Percentiles rank a stretch among this genome's conserved stretches.
phyloP scores from a whole-genome alignment of 2,797 vertebrate genomes.

The Siniperca scherzeri region DNA sequence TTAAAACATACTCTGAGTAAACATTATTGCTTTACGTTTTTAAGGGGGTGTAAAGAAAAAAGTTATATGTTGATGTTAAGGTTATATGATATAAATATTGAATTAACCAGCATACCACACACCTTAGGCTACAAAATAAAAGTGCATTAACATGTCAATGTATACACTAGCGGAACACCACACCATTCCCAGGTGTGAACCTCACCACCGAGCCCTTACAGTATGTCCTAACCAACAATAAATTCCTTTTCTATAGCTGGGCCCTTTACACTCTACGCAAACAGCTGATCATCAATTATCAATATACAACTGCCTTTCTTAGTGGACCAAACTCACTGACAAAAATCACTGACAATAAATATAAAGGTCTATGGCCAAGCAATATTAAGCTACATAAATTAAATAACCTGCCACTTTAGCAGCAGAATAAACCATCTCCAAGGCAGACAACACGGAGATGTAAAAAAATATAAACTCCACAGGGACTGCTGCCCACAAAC shows the following conservation, averaged over 20 bases:
- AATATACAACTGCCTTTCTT: background rate
- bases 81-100: background rate
- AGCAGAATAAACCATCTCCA: background rate
- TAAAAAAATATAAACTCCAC: background rate
- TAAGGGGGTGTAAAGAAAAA: no score
- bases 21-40: no score
- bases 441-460: background rate
- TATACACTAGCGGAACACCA: background rate
- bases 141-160: background rate
- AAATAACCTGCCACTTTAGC: background rate
- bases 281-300: background rate
- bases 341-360: background rate
- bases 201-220: background rate
- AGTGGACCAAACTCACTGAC: background rate
- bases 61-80: background rate
- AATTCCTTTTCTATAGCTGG: background rate
- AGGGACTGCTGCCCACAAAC: background rate
- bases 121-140: background rate
- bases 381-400: background rate
- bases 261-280: background rate
- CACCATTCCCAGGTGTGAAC: background rate
- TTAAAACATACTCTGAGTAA: no score
- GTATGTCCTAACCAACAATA: background rate
- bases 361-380: background rate
- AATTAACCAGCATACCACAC: background rate